These are phyloP conservation scores for Eilema depressum DNA, from an alignment of 2,888 invertebrate genomes.

Conservation along the genomic window DNA sequence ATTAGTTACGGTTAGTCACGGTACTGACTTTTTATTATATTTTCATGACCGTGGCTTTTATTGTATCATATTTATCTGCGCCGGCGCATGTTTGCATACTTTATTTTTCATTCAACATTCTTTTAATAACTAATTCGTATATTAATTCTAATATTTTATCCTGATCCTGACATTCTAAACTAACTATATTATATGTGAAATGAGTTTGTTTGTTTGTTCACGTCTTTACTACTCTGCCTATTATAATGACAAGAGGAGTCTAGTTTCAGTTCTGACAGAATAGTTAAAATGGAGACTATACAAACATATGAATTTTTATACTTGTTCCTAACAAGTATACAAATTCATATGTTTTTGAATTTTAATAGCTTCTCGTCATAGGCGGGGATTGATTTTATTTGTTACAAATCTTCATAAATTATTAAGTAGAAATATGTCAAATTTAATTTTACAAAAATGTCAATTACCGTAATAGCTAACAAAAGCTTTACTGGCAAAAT, in stretches of 20 bases:
- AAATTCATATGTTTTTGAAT: too few species aligned
- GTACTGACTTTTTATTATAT: neutral
- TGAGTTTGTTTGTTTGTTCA: neutral
- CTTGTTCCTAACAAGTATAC: too few species aligned
- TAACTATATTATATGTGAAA: neutral
- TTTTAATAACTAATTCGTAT: neutral
- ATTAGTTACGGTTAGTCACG: conserved; percentile 2
- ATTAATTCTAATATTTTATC: neutral
- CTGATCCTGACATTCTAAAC: neutral
- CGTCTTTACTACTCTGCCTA: neutral
- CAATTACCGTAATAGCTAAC: too few species aligned
- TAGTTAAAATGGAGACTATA: too few species aligned
- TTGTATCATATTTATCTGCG: conserved; percentile 1
- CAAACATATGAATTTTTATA: too few species aligned
- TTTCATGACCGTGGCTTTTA: conserved; percentile 4
- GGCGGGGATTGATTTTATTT: too few species aligned
- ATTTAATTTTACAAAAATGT: too few species aligned
- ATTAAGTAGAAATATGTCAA: too few species aligned
- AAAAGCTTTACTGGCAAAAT: too few species aligned
- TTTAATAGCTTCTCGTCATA: too few species aligned
- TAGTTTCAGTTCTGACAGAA: too few species aligned
- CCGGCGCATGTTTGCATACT: neutral
- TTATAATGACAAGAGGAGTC: neutral
- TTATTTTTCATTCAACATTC: conserved; percentile 1
- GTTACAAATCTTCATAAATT: too few species aligned